Evolutionary conservation across 2,797 vertebrate genomes (phyloP), one percentile per base, ranked within the genome.

Genomic region (Sebastiscus albofasciatus): DNA sequence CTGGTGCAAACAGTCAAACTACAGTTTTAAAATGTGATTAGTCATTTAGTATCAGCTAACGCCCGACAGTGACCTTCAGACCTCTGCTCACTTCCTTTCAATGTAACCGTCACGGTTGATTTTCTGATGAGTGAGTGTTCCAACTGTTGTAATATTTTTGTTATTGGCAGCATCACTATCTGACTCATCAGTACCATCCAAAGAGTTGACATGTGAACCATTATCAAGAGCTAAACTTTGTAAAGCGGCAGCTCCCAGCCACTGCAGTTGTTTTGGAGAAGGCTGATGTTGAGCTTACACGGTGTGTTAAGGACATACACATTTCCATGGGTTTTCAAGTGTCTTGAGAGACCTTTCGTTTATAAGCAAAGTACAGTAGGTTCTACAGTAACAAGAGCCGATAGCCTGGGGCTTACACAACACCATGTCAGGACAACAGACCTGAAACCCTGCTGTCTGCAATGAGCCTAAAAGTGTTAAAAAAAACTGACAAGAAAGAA

Each of bases 41-140:
- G 75, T 83, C 69, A 84, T 77, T 65, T 26, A 42, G n/a, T 31
- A 59, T 62, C 67, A 73, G 55, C 24, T 29, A 70, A 74, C 10
- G 4, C 29, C 42, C 26, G 42, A 42, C n/a, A 62, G 1, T 26
- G 34, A 84, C 72, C 52, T 67, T 83, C 16, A 33, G 77, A 72
- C 64, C 24, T 27, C 20, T 55, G 36, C 33, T 20, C 55, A 4
- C 33, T 61, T n/a, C 14, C 4, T 56, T 49, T 80, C 22, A 54
- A n/a, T 49, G 56, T 24, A 60, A 24, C 60, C 4, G 5, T 26
- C 52, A 24, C 67, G 36, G 62, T 29, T 70, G 49, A 80, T 16
- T n/a, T 22, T 7, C 18, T 13, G 27, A 62, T 36, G 5, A 34
- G 10, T 46, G 49, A 59, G 56, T 54, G 39, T 67, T 49, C 18